Evolutionary conservation across 2,888 invertebrate species (phyloP), one percentile per base, ranked within the genome.

Genomic region (Eupithecia dodoneata): DNA sequence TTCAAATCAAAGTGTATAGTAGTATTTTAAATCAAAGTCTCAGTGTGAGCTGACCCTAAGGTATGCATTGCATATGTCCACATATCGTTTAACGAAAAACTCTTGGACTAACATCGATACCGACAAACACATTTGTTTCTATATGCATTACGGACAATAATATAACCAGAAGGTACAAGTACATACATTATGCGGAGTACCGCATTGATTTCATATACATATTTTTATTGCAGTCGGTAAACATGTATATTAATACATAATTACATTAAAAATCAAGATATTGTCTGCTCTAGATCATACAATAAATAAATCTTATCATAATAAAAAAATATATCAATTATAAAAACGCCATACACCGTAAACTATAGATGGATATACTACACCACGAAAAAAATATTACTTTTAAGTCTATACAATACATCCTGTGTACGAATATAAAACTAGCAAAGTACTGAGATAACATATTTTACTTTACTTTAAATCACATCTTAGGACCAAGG

Each of bases 401-500:
- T 66, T 15, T 42, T 7, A 66, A 6, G 42, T 66, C 47, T 75
- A 76, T 77, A 78, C 75, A 79, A 79, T 76, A 78, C 76, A 80
- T 78, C 83, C 78, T 74, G 81, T 83, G 75, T 82, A 81, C 83
- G 84, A 80, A 83, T 83, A 84, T 83, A 85, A 84, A 83, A 83
- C 80, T 78, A 78, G 76, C 76, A 83, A 81, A 85, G 82, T 81
- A 76, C 85, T 86, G 82, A 76, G 76, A 79, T 81, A 84, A 83
- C 76, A 82, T 85, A 82, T 86, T 84, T 85, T 84, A 84, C 83
- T 82, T 84, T 85, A 87, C 85, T 77, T 80, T 71, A 87, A 92
- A 92, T 92, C 92, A 93, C 92, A 92, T 90, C 89, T 88, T 89
- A 91, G 90, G 92, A 91, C 91, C 89, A 94, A 94, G 94, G 94